Base-by-base conservation (phyloP, 1,140 invertebrate genomes). In the Anoplolepis gracilipes region DNA sequence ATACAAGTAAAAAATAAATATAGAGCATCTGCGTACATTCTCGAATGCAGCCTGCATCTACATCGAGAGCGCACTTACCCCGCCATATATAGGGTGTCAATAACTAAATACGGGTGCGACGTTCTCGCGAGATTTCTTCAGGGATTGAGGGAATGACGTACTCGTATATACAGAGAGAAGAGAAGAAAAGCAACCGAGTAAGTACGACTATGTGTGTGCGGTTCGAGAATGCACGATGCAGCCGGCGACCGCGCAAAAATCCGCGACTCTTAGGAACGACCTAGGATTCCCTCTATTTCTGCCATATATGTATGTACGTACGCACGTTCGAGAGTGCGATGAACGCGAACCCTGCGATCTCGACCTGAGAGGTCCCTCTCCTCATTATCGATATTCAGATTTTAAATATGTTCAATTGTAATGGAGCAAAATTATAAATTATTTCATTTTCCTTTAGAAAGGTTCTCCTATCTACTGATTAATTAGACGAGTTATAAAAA, bases 81-180 rank as follows among this genome's bases (percentile, higher is more conserved):
- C 25, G 2, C 76, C 42, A n/a, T 67, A 55, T 25, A 42, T 30
- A 36, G 62, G 39, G 62, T 78, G 76, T 72, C 57, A 82, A 88
- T 89, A 88, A 86, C 87, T 89, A 88, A 84, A 88, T 81, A 89
- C 84, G 87, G 87, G 46, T 39, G 22, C 53, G 36, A 73, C 55
- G 13, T 61, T 19, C 46, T 19, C 30, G 25, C 10, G n/a, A 42
- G 67, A 73, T 76, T 84, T 84, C 62, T 67, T 65, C 5, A 16
- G n/a, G 36, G 36, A 59, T 81, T 53, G 78, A 82, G 42, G 7
- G 25, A 62, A 42, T 73, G 72, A 65, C 59, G 76, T n/a, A n/a
- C n/a, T n/a, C n/a, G n/a, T 49, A 10, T 30, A 10, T 42, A 57
- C 30, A 67, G 78, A 76, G 78, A 76, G 75, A 87, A 84, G 39